Conservation (phyloP, 2,888 invertebrate species). For the Euproctis similis region DNA sequence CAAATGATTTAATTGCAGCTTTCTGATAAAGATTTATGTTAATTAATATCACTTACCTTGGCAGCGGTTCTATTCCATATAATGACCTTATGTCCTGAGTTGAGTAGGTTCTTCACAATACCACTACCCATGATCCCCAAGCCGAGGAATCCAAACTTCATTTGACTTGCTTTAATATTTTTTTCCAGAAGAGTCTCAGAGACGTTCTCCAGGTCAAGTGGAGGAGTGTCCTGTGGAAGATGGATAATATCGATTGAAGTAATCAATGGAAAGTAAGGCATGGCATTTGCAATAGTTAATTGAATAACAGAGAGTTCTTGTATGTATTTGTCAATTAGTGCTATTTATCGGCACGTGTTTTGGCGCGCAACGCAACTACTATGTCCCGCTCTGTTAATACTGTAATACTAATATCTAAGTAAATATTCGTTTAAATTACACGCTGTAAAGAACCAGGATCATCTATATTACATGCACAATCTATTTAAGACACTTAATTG, state of each 20-base stretch:
- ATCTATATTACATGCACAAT: no score
- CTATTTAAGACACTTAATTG: no score
- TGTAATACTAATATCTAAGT: no score
- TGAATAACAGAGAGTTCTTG: no score
- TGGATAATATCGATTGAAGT: not conserved
- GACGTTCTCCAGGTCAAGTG: conserved; percentile 84
- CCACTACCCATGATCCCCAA: conserved; percentile 97
- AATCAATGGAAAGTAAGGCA: no score
- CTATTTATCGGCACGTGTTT: no score
- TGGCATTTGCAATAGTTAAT: no score
- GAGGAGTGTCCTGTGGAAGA: conserved; percentile 80
- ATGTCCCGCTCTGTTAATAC: no score
- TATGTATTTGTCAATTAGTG: no score
- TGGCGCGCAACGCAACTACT: no score
- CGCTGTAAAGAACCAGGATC: no score
- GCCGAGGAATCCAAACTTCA: conserved; percentile 96
- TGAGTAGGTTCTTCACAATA: conserved; percentile 94
- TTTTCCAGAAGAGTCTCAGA: conserved; percentile 87
- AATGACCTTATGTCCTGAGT: conserved; percentile 93
- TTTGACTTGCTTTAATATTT: conserved; percentile 88
- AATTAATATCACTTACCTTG: conserved; percentile 80
- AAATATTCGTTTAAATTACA: no score
- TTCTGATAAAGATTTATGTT: conserved; percentile 8
- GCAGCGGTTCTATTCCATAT: conserved; percentile 95
- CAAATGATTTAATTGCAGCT: not conserved